Evolutionary conservation across 2,797 vertebrate species (phyloP).

Genomic region (Gobio occitaniae): DNA sequence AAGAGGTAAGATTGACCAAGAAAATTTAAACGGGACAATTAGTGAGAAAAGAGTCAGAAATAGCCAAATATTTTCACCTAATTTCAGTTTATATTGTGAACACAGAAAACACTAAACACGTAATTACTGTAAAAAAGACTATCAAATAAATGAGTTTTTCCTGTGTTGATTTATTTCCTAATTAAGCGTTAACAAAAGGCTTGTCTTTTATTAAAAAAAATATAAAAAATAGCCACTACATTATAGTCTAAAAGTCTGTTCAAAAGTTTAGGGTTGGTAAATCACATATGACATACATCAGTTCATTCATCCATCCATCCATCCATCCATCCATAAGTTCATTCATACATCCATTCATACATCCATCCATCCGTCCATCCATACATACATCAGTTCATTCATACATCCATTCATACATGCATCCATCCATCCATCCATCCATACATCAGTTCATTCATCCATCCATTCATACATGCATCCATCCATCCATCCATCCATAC

Average conservation of each 20-base stretch:
- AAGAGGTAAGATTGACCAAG: background rate
- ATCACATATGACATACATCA: too few species aligned
- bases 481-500: too few species aligned
- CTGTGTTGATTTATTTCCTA: background rate
- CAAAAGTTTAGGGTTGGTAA: background rate
- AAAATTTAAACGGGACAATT: conserved; percentile 8
- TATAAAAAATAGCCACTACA: background rate
- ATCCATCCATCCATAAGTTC: too few species aligned
- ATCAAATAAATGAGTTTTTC: background rate
- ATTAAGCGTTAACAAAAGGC: background rate
- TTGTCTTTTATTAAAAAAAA: background rate
- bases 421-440: too few species aligned
- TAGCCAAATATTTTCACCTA: background rate
- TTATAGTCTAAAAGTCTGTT: background rate
- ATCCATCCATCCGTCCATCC: too few species aligned
- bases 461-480: too few species aligned
- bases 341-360: too few species aligned
- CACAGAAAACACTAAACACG: background rate
- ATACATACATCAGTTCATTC: too few species aligned
- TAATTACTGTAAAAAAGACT: background rate
- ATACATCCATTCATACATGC: too few species aligned
- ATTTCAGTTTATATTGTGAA: background rate
- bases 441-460: too few species aligned
- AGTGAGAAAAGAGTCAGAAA: background rate
- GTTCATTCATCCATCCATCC: too few species aligned